These are phyloP conservation scores for Nomada fabriciana DNA, from an alignment of 2,888 invertebrate genomes.

Conservation along the genomic window DNA sequence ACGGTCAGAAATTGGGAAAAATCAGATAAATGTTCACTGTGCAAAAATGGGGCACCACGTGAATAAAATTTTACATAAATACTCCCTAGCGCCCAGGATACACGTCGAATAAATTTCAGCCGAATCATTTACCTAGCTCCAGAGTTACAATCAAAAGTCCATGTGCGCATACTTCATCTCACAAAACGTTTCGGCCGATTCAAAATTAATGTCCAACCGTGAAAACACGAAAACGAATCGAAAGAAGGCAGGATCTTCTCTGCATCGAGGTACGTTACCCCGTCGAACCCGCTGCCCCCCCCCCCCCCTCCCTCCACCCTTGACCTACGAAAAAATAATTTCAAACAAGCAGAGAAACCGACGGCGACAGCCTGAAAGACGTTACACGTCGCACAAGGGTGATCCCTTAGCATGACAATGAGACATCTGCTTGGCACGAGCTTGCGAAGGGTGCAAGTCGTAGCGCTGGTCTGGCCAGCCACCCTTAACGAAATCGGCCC, in stretches of 20 bases:
- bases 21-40: no score
- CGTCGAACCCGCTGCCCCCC: constrained; percentile 31
- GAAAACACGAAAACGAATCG: not conserved
- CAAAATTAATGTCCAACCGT: not conserved
- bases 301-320: not conserved
- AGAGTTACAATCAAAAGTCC: no score
- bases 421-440: constrained; percentile 83
- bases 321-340: constrained; percentile 62
- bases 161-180: no score
- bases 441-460: constrained; percentile 71
- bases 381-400: constrained; percentile 75
- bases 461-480: constrained; percentile 65
- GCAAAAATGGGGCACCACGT: no score
- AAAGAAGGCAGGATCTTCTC: constrained; percentile 7
- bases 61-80: no score
- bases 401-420: constrained; percentile 82
- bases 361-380: constrained; percentile 73
- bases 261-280: constrained; percentile 60
- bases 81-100: no score
- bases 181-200: not conserved
- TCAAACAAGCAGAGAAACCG: constrained; percentile 68
- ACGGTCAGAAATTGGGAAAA: no score
- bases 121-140: no score
- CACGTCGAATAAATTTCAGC: no score
- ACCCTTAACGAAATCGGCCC: constrained; percentile 74